Percentiles rank a stretch among this genome's conserved stretches.
Evolutionary conservation across 2,113 vertebrate genomes (phyloP).

Genomic region (Indri indri): DNA sequence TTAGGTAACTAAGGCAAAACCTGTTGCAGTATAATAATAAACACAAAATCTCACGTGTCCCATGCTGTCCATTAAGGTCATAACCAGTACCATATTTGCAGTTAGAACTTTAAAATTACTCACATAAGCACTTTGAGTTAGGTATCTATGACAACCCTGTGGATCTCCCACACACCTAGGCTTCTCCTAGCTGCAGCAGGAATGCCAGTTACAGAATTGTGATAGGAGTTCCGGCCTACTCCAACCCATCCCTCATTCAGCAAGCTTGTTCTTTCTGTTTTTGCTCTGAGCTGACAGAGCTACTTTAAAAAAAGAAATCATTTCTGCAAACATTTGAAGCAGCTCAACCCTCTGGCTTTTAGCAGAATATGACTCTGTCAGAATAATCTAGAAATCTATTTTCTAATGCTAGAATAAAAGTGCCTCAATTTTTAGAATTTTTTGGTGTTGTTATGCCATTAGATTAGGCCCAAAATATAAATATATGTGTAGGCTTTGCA

Average conservation of each 20-base stretch:
- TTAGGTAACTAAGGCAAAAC: neutral
- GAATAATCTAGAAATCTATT: slow-evolving; percentile 60
- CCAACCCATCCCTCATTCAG: slow-evolving; percentile 50
- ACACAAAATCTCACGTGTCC: neutral
- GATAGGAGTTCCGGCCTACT: neutral
- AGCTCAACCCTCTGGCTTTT: slow-evolving; percentile 48
- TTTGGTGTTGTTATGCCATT: neutral
- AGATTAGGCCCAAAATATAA: slow-evolving; percentile 32
- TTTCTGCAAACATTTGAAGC: slow-evolving; percentile 66
- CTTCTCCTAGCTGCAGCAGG: neutral
- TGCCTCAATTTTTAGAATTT: neutral
- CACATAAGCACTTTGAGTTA: neutral
- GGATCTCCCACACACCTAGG: neutral
- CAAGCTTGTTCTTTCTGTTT: slow-evolving; percentile 52
- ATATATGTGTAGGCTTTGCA: neutral
- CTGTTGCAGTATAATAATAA: neutral
- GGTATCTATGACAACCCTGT: neutral
- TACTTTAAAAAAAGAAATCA: slow-evolving; percentile 75
- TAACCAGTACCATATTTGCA: neutral
- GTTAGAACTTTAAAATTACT: neutral
- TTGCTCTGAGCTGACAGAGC: slow-evolving; percentile 65
- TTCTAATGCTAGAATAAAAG: slow-evolving; percentile 53
- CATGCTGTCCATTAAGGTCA: neutral
- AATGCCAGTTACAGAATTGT: slow-evolving; percentile 16
- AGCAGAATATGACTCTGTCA: slow-evolving; percentile 26